Conservation (phyloP, 2,113 vertebrate genomes). For the Indicator maculatus region DNA sequence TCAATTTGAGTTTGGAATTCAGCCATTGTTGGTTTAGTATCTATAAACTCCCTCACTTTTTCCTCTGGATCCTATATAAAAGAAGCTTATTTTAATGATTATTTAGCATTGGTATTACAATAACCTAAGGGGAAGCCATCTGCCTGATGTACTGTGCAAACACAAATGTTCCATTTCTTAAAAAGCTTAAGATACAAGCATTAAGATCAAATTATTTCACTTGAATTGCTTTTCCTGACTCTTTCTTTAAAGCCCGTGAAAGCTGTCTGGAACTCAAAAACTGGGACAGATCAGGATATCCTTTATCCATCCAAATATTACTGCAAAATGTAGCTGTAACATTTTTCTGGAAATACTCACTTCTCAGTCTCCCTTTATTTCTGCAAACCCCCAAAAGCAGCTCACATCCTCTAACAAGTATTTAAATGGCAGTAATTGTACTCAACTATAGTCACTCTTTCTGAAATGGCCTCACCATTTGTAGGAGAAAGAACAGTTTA, state of each 20-base stretch:
- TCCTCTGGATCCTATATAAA: slow-evolving; percentile 80
- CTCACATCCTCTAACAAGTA: not conserved
- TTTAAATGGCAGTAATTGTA: not conserved
- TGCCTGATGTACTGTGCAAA: not conserved
- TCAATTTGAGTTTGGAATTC: slow-evolving; percentile 82
- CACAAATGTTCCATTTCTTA: not conserved
- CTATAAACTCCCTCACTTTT: slow-evolving; percentile 79
- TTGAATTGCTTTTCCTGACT: not conserved
- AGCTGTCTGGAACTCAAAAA: not conserved
- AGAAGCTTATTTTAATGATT: not conserved
- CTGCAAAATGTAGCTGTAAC: not conserved
- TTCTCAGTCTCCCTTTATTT: not conserved
- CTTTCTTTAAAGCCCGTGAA: not conserved
- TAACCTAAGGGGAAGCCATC: not conserved
- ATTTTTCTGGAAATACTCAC: not conserved
- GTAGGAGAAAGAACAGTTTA: not conserved
- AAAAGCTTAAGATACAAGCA: not conserved
- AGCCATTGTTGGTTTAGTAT: slow-evolving; percentile 74
- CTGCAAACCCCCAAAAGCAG: not conserved
- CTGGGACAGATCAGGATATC: not conserved
- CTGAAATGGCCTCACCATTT: not conserved
- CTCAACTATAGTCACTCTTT: not conserved
- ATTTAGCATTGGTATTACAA: not conserved
- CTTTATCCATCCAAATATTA: not conserved
- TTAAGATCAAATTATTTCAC: not conserved